Evolutionary conservation across 2,888 invertebrate species (phyloP).

Genomic region (Asteroscopus sphinx): DNA sequence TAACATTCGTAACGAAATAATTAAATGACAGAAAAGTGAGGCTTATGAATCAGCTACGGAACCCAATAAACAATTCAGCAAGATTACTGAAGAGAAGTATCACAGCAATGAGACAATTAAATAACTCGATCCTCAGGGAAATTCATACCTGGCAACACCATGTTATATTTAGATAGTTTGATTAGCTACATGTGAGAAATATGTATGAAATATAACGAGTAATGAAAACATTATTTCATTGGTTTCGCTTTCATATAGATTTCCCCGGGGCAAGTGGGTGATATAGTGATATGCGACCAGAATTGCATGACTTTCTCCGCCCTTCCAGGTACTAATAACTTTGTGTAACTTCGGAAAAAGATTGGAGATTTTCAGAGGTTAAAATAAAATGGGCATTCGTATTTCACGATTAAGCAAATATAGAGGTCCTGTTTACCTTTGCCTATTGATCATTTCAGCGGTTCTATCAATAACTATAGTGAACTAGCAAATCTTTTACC

Average conservation of each 20-base stretch:
- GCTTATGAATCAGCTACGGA: not conserved
- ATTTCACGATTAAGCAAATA: conserved; percentile 29
- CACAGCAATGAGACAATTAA: conserved; percentile 45
- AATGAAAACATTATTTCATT: conserved; percentile 67
- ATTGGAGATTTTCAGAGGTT: conserved; percentile 5
- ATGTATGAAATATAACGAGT: conserved; percentile 60
- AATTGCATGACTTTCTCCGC: conserved; percentile 7
- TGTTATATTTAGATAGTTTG: conserved; percentile 54
- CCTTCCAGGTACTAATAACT: conserved; percentile 16
- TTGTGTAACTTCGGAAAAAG: conserved; percentile 9
- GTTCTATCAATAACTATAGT: not conserved
- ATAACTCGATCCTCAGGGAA: conserved; percentile 45
- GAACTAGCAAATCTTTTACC: not conserved
- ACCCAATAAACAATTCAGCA: conserved; percentile 1
- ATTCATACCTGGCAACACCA: conserved; percentile 38
- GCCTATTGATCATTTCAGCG: conserved; percentile 31
- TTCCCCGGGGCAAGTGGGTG: conserved; percentile 62
- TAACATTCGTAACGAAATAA: too few species aligned
- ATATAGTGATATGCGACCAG: conserved; percentile 34
- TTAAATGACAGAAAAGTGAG: too few species aligned
- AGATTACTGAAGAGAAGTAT: conserved; percentile 26
- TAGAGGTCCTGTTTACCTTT: conserved; percentile 27
- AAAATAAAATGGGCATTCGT: conserved; percentile 11
- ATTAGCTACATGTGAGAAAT: conserved; percentile 47
- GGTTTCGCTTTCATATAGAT: conserved; percentile 65